Evolutionary conservation across 2,797 vertebrate species (phyloP), one percentile per base, ranked within the genome.

Genomic region (Myotis vivesi): DNA sequence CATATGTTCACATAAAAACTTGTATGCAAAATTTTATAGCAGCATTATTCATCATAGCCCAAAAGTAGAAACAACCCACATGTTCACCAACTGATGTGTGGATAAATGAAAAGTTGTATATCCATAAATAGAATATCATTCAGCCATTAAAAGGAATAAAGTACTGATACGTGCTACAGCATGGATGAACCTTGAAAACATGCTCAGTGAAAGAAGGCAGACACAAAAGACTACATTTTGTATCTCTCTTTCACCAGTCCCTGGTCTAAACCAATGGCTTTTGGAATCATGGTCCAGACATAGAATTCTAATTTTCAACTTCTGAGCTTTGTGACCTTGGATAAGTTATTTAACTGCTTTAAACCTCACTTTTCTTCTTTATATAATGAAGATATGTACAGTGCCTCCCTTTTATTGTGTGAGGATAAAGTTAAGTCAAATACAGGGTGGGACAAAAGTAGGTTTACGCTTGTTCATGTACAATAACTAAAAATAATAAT

Each of bases 371-470:
- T 94, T 83, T 91, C 57, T 95, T 91, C 51, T 84, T 89, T 79
- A 55, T 85, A 28, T 68, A 62, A 81, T 86, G n/a, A 38, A 44
- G 17, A 66, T 92, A 41, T 92, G 13, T 57, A 69, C 36, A 81
- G 30, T 66, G 80, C 19, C 53, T 89, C 75, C 17, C 22, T 93
- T 81, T 49, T 87, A 95, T 62, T 85, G 53, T 96, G n/a, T 90
- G 49, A 95, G 28, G 23, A 96, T 96, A 84, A 89, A 87, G 36
- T 92, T 95, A 89, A 28, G 86, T 92, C 85, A 92, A 85, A 93
- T 90, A 76, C 49, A 33, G 19, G 49, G 10, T 33, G 17, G 46
- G 10, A 20, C 19, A 76, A 33, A 51, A 33, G 73, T 72, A 44
- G 41, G 69, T 72, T 73, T 44, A 46, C 25, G 46, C 38, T 76